Evolutionary conservation across 2,113 vertebrate genomes (phyloP), one percentile per base, ranked within the genome.

Genomic region (Bufo bufo): DNA sequence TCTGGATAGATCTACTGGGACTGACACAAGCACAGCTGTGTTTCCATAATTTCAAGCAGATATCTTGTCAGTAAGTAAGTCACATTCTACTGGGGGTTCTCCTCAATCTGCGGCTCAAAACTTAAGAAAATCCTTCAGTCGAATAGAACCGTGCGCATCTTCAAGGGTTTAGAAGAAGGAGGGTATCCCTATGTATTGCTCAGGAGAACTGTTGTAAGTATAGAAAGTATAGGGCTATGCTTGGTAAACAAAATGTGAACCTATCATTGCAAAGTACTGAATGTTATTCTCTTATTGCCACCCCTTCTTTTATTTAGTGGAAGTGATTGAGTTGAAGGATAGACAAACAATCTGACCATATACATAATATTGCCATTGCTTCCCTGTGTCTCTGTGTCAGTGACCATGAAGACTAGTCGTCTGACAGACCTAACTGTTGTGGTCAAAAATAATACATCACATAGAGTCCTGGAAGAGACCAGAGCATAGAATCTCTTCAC

Each of bases 1-100:
- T 65, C 71, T 33, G 56, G 17, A 52, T 86, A 20, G 19, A 86
- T 77, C 58, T 86, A 23, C 56, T 14, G 75, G 58, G 85, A 79
- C 75, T 56, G 85, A 54, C 75, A 50, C 47, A 23, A 52, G 75
- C 85, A 86, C 85, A 86, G 75, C 85, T 86, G 85, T 79, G 74
- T 66, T 86, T 43, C 58, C 43, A 45, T 69, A 54, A 78, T 86
- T 54, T 43, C 47, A 79, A 66, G 72, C 74, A 77, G 63, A 85
- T 56, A 77, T 78, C 75, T 86, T n/a, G 78, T 86, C 59, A 78
- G 74, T 75, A 72, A 85, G 83, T 59, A 59, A 77, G 33, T 49
- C 84, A 47, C 71, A 23, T 20, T 59, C 84, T 77, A 54, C 71
- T 49, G 84, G 43, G 72, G 50, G 17, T 66, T 79, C 84, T 65